A percentile compares a stretch with the other conserved stretches of the same genome.
These are phyloP conservation scores for Dissostichus mawsoni DNA, from an alignment of 2,113 vertebrate genomes.

Conservation along the genomic window DNA sequence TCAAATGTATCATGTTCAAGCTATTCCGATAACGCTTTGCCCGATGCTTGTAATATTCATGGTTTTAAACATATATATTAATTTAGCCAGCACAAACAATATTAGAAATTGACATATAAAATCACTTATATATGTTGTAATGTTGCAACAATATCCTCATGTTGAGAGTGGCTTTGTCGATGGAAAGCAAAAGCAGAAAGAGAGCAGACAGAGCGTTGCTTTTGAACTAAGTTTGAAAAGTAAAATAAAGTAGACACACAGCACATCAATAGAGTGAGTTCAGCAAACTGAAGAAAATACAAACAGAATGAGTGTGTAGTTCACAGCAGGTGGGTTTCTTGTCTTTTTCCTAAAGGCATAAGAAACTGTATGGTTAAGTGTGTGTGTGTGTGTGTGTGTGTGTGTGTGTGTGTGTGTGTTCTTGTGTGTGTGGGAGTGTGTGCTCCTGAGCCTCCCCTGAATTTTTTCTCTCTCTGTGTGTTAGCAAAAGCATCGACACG, in stretches of 20 bases:
- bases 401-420: conserved; percentile 47
- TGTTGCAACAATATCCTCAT: neutral
- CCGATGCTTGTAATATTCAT: neutral
- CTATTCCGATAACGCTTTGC: neutral
- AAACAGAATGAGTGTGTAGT: conserved; percentile 71
- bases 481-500: conserved; percentile 29
- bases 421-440: conserved; percentile 27
- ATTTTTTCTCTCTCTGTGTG: conserved; percentile 49
- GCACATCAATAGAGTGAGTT: conserved; percentile 72
- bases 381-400: conserved; percentile 4
- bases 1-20: neutral
- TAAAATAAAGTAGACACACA: conserved; percentile 64
- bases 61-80: neutral
- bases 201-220: conserved; percentile 47
- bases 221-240: conserved; percentile 74
- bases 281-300: conserved; percentile 68
- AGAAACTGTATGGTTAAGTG: conserved; percentile 42
- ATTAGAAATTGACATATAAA: neutral
- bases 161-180: conserved; percentile 42
- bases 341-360: conserved; percentile 73
- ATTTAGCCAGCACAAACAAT: too few species aligned
- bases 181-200: conserved; percentile 18
- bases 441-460: conserved; percentile 6
- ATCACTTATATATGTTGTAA: neutral
- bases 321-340: conserved; percentile 76